phyloP scores from a whole-genome alignment of 2,113 vertebrate species.

The Menura novaehollandiae region DNA sequence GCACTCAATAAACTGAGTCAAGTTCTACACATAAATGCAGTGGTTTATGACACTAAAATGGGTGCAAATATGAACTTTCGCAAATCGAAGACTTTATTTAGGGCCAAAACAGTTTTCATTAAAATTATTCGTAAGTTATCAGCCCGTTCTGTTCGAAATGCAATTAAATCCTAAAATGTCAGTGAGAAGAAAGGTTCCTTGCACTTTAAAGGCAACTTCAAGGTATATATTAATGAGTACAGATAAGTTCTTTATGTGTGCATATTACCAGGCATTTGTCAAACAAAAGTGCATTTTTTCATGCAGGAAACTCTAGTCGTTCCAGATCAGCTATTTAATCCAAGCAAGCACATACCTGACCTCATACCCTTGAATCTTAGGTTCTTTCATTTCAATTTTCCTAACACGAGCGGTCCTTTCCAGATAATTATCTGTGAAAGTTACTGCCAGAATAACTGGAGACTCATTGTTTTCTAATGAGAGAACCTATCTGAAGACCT shows the following conservation, averaged over 20 bases:
- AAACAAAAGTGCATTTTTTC: not conserved
- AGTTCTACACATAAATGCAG: not conserved
- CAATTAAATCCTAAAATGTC: not conserved
- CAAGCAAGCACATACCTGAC: not conserved
- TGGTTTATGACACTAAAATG: not conserved
- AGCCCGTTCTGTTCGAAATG: not conserved
- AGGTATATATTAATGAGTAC: not conserved
- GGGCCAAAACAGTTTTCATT: conserved; percentile 29
- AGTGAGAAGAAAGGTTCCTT: not conserved
- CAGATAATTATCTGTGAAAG: not conserved
- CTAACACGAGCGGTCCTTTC: not conserved
- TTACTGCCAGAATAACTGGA: not conserved
- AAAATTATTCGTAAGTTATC: not conserved
- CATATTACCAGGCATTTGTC: not conserved
- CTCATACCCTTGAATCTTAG: not conserved
- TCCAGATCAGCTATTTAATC: not conserved
- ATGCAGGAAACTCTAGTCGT: not conserved
- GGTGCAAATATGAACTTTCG: conserved; percentile 28
- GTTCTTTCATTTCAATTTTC: conserved; percentile 7
- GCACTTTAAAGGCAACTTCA: not conserved
- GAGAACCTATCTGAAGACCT: not conserved
- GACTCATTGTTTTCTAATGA: not conserved
- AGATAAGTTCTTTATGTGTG: not conserved
- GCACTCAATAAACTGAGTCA: not conserved
- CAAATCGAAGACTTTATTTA: conserved; percentile 28